Evolutionary conservation across 2,888 invertebrate genomes (phyloP).

Genomic region (Eueremaeus valkanovi): DNA sequence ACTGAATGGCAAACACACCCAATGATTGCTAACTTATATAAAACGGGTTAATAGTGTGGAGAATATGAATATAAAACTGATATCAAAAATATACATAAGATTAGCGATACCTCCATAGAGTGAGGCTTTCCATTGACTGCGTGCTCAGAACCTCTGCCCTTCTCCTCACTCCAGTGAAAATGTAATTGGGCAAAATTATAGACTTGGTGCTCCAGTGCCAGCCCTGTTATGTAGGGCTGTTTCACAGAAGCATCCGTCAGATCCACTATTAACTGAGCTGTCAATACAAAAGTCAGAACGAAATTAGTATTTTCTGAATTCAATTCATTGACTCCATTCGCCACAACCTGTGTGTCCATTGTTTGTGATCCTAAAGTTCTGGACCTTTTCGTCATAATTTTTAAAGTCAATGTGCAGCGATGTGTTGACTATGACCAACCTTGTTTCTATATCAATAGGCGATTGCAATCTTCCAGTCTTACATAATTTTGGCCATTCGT

Average conservation of each 20-base stretch:
- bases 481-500: constrained; percentile 5
- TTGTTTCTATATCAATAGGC: constrained; percentile 34
- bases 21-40: no score
- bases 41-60: no score
- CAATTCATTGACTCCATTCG: no score
- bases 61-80: not conserved
- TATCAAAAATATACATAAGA: not conserved
- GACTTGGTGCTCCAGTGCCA: constrained; percentile 11
- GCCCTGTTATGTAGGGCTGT: constrained; percentile 27
- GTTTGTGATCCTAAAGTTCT: not conserved
- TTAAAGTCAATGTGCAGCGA: not conserved
- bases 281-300: not conserved
- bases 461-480: constrained; percentile 31
- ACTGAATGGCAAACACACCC: not conserved
- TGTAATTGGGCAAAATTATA: constrained; percentile 37
- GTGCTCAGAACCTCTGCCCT: constrained; percentile 33
- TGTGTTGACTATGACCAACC: not conserved
- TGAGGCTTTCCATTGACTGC: constrained; percentile 10
- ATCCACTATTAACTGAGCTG: constrained; percentile 4
- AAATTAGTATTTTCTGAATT: no score
- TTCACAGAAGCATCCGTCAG: not conserved
- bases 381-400: not conserved
- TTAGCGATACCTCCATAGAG: constrained; percentile 23
- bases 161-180: constrained; percentile 38
- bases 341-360: constrained; percentile 29